These are phyloP conservation scores for Physeter macrocephalus DNA, from an alignment of 2,113 vertebrate genomes.

Conservation along the genomic window DNA sequence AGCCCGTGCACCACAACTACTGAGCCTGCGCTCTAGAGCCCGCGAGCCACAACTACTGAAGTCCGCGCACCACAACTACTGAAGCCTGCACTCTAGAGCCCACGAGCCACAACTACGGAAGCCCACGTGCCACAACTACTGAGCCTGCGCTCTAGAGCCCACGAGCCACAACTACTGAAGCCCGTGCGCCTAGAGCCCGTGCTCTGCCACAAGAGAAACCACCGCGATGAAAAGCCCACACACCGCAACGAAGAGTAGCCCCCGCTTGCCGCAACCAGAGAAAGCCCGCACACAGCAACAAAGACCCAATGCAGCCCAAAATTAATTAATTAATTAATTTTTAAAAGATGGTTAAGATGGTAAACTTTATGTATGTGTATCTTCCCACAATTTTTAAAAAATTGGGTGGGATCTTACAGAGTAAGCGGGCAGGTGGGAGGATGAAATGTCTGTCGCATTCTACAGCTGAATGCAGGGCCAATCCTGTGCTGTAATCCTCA, in stretches of 20 bases:
- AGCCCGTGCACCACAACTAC: fast-evolving
- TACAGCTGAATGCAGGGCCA: fast-evolving
- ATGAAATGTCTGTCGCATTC: too few relatives aligned
- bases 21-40: not conserved
- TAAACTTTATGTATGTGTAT: not conserved
- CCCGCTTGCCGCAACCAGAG: not conserved
- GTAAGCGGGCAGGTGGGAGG: not conserved
- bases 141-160: too few relatives aligned
- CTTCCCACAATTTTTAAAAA: not conserved
- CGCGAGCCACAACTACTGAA: not conserved
- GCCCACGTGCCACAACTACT: too few relatives aligned
- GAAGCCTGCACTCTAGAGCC: too few relatives aligned
- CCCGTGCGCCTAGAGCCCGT: too few relatives aligned
- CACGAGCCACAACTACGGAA: too few relatives aligned
- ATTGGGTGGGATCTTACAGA: not conserved
- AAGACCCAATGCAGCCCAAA: not conserved
- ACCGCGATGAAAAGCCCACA: fast-evolving
- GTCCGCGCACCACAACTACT: not conserved
- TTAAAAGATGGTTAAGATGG: too few relatives aligned
- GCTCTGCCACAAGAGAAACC: too few relatives aligned
- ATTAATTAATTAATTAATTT: not conserved
- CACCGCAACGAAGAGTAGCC: not conserved
- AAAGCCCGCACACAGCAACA: not conserved
- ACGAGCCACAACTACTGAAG: too few relatives aligned
- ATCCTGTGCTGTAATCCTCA: fast-evolving